Percentiles rank a stretch among this genome's conserved stretches.
These are phyloP conservation scores for Nannobrachium achirus DNA, from an alignment of 2,113 vertebrate genomes.

Conservation along the genomic window DNA sequence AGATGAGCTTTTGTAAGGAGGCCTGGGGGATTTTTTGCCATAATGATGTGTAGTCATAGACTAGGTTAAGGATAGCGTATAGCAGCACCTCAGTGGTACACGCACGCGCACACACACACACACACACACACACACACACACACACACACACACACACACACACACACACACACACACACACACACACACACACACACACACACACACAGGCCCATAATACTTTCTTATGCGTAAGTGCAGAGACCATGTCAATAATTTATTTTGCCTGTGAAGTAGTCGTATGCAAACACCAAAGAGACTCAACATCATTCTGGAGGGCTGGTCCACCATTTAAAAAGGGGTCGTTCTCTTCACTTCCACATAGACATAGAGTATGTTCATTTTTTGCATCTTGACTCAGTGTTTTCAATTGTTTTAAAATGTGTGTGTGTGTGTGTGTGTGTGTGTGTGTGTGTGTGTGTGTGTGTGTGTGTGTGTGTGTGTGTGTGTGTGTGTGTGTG, in stretches of 20 bases:
- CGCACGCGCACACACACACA: not conserved
- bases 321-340: too few relatives aligned
- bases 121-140: conserved; percentile 6
- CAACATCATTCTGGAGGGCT: not conserved
- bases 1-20: too few relatives aligned
- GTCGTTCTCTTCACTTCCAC: too few relatives aligned
- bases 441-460: too few relatives aligned
- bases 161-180: conserved; percentile 2
- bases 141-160: conserved; percentile 3
- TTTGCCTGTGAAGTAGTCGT: conserved; percentile 4
- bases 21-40: too few relatives aligned
- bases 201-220: conserved; percentile 3
- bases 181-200: conserved; percentile 13
- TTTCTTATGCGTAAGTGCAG: conserved; percentile 15
- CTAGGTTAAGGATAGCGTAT: too few relatives aligned
- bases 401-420: not conserved
- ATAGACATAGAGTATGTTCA: too few relatives aligned
- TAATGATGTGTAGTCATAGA: too few relatives aligned
- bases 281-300: conserved; percentile 15
- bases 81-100: too few relatives aligned
- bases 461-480: too few relatives aligned
- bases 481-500: too few relatives aligned
- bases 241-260: conserved; percentile 34
- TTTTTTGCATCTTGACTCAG: not conserved
- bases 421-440: too few relatives aligned